Evolutionary conservation across 2,113 vertebrate genomes (phyloP).

Genomic region (Chaenogobius annularis): DNA sequence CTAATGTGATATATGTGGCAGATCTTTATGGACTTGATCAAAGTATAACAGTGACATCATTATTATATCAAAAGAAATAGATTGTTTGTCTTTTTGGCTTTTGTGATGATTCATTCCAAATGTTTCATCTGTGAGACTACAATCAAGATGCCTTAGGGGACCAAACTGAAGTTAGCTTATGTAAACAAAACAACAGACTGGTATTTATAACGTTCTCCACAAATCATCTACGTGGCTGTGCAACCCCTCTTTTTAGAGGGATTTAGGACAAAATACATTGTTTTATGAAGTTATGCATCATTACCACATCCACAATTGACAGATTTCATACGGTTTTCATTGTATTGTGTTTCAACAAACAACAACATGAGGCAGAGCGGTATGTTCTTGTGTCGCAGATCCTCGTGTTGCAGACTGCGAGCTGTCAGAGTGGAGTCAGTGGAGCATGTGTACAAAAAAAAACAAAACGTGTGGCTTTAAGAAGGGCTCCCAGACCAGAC

Average conservation of each 20-base stretch:
- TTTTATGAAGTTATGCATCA: not conserved
- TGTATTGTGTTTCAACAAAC: not conserved
- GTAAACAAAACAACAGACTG: not conserved
- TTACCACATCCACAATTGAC: not conserved
- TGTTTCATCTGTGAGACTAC: not conserved
- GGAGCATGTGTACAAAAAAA: constrained; percentile 92
- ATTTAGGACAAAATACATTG: not conserved
- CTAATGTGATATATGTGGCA: not conserved
- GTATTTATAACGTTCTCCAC: not conserved
- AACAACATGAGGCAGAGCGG: no score
- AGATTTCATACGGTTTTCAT: not conserved
- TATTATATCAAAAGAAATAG: not conserved
- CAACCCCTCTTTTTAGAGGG: no score
- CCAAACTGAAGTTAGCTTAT: not conserved
- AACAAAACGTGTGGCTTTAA: constrained; percentile 94
- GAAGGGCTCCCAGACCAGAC: constrained; percentile 86
- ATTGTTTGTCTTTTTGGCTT: not conserved
- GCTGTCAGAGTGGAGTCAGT: constrained; percentile 90
- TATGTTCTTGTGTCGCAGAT: constrained; percentile 2
- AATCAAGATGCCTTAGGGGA: not conserved
- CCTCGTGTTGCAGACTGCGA: constrained; percentile 85
- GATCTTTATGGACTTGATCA: not conserved
- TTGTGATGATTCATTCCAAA: not conserved
- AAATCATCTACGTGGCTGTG: no score
- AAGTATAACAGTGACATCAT: not conserved